Base-by-base conservation (phyloP, 2,888 invertebrate species). In the Elaeidobius kamerunicus region DNA sequence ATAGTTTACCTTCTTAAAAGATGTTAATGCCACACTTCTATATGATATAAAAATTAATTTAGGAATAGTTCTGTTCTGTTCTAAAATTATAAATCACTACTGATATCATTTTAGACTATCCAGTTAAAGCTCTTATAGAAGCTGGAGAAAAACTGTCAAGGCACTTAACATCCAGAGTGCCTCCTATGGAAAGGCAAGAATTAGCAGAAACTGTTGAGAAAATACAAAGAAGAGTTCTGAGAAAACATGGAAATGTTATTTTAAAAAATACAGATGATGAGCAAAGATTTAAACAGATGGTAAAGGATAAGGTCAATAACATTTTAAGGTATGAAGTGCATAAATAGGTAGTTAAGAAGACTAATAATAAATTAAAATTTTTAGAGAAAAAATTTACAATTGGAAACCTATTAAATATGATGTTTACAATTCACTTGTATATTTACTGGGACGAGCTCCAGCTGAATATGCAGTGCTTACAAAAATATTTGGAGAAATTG, bases 371-470 rank as follows among this genome's bases (percentile, higher is more conserved):
- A 30, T n/a, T n/a, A n/a, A n/a, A 2, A 17, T 15, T 53, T 47
- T 38, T 28, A 56, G 80, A 58, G 74, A 78, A 60, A 77, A 80
- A 52, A 71, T 85, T 0, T 86, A 88, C 65, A 76, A 83, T 40
- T 92, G 92, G 91, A 79, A 81, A 38, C 81, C 86, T 12, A 76
- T 90, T 17, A 75, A 80, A 1, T 93, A 87, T 62, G 82, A 86
- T 59, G 72, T 76, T 35, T 74, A 82, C 6, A 83, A 80, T 12
- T 76, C 81, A 15, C 68, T 88, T 11, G 78, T 85, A 11, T 93
- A 94, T 73, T 75, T 92, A 45, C 70, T 88, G 57, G 76, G 76
- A 0, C 77, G 92, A 68, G 78, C 85, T 28, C 79, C 86, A 0
- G 78, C 82, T 0, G 91, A 95, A 61, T 94, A 88, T 75, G 83